Evolutionary conservation across 2,797 vertebrate genomes (phyloP).

Genomic region (Poeciliopsis turneri): DNA sequence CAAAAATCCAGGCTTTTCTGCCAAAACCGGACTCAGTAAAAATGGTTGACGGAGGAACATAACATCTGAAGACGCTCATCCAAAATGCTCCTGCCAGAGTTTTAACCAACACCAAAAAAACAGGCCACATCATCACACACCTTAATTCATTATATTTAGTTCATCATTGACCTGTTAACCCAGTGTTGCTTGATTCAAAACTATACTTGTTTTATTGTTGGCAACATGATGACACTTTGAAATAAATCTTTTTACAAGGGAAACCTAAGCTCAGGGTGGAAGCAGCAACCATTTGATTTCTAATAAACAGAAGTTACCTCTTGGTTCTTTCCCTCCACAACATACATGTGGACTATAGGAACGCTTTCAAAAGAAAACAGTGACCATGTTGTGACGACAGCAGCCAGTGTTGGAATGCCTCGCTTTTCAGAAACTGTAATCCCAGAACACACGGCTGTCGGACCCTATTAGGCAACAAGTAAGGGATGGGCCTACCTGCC

Average conservation of each 20-base stretch:
- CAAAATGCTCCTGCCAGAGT: background rate
- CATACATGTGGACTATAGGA: constrained; percentile 43
- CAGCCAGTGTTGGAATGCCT: constrained; percentile 73
- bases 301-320: constrained; percentile 70
- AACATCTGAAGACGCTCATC: background rate
- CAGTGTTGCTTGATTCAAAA: background rate
- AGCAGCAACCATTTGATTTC: constrained; percentile 14
- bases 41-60: background rate
- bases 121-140: background rate
- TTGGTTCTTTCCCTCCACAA: constrained; percentile 55
- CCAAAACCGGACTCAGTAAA: background rate
- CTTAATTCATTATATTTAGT: background rate
- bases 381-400: constrained; percentile 70
- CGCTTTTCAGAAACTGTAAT: constrained; percentile 79
- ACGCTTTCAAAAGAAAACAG: constrained; percentile 79
- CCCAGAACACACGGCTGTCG: constrained; percentile 84
- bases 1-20: background rate
- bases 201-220: background rate
- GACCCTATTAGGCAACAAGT: constrained; percentile 76
- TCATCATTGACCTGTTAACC: background rate
- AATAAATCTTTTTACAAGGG: constrained; percentile 15
- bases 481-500: constrained; percentile 73
- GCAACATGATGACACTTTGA: background rate
- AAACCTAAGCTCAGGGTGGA: constrained; percentile 38
- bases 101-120: background rate